Percentiles rank a stretch among this genome's conserved stretches.
Evolutionary conservation across 2,113 vertebrate genomes (phyloP).

Genomic region (Myotis davidii): DNA sequence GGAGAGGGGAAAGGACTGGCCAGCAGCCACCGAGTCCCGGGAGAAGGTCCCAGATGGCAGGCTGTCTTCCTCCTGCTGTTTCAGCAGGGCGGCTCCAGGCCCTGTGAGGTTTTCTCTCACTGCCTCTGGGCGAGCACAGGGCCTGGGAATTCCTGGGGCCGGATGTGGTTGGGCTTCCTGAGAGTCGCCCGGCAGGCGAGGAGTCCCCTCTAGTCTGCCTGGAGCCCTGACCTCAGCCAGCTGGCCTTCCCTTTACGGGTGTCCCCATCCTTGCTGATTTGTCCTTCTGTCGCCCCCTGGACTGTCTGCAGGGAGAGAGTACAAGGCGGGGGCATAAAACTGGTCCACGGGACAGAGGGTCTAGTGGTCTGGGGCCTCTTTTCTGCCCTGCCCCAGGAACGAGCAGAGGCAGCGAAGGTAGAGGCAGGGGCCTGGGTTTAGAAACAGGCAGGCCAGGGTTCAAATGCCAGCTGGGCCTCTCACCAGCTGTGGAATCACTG

Average conservation of each 20-base stretch:
- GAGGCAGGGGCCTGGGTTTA: neutral
- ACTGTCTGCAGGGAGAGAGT: neutral
- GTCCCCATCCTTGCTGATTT: slow-evolving; percentile 7
- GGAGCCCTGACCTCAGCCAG: slow-evolving; percentile 48
- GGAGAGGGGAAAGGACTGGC: neutral
- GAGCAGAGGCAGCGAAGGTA: neutral
- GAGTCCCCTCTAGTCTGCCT: slow-evolving; percentile 29
- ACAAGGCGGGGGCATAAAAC: neutral
- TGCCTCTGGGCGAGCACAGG: neutral
- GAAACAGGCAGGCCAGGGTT: neutral
- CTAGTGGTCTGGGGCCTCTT: neutral
- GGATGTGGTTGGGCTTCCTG: slow-evolving; percentile 70
- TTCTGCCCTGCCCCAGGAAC: neutral
- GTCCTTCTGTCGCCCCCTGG: neutral
- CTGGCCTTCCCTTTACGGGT: neutral
- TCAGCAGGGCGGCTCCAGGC: neutral
- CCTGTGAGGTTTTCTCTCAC: neutral
- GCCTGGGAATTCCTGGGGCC: slow-evolving; percentile 75
- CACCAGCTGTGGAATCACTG: neutral
- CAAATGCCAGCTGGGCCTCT: neutral
- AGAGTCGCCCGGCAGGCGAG: slow-evolving; percentile 59
- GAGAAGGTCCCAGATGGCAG: neutral
- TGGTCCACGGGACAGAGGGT: neutral
- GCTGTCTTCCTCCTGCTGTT: neutral
- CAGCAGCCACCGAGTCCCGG: neutral